phyloP scores from a whole-genome alignment of 2,113 vertebrate genomes.

The Antigone vipio region DNA sequence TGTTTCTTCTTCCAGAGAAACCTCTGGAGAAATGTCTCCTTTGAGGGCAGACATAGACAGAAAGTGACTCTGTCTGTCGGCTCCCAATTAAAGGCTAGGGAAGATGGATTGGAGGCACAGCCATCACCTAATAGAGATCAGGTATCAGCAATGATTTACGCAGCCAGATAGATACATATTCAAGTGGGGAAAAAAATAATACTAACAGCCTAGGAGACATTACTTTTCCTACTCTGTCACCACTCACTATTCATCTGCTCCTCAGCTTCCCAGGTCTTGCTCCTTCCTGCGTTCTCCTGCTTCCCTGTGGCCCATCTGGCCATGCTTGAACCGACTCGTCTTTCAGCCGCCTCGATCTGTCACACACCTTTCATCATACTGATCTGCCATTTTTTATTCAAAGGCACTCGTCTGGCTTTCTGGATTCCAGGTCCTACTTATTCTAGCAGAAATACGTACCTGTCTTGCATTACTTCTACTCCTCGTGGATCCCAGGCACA shows the following conservation, averaged over 20 bases:
- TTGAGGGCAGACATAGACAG: constrained; percentile 15
- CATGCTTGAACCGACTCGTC: background rate
- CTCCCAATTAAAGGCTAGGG: background rate
- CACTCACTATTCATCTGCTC: background rate
- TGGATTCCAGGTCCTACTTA: background rate
- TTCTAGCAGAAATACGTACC: background rate
- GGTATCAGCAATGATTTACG: background rate
- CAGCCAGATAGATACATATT: background rate
- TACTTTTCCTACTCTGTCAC: background rate
- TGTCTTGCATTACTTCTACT: background rate
- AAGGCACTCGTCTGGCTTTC: background rate
- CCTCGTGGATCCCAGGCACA: background rate
- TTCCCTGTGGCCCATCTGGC: background rate
- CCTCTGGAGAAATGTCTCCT: constrained; percentile 8
- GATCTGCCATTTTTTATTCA: background rate
- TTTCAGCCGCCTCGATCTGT: background rate
- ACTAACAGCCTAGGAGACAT: background rate
- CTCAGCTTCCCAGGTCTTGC: background rate
- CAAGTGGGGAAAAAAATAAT: background rate
- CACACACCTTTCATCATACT: background rate
- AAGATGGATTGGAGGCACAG: background rate
- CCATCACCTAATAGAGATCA: background rate
- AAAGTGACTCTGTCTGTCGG: background rate
- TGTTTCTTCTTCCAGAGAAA: constrained; percentile 19
- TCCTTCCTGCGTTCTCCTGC: background rate